Evolutionary conservation across 2,113 vertebrate species (phyloP).

Genomic region (Bos taurus): DNA sequence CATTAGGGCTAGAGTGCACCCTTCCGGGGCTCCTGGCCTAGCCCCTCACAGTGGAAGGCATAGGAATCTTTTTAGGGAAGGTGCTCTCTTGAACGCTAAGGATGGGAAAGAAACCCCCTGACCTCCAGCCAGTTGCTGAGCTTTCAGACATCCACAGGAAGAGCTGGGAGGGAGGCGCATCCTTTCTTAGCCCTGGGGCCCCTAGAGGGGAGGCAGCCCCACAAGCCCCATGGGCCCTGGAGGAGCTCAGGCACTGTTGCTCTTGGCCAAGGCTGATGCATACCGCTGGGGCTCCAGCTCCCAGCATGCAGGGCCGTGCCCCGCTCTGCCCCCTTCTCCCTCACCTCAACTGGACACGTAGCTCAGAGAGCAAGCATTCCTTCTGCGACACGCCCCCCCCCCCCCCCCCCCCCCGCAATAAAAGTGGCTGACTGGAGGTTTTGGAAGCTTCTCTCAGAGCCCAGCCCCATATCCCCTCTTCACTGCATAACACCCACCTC

Average conservation of each 20-base stretch:
- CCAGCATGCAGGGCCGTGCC: neutral
- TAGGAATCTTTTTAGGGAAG: neutral
- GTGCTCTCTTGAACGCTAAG: neutral
- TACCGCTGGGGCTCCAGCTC: neutral
- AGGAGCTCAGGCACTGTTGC: neutral
- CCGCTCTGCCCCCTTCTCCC: neutral
- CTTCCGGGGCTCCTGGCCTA: neutral
- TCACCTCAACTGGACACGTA: neutral
- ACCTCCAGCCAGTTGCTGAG: neutral
- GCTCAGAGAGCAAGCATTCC: neutral
- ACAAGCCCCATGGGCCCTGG: neutral
- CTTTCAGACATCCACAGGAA: neutral
- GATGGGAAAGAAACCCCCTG: neutral
- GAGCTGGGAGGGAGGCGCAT: neutral
- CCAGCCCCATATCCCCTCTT: neutral
- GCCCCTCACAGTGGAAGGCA: neutral
- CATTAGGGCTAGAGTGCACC: neutral
- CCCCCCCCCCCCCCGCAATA: too few species aligned
- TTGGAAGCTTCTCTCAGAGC: neutral
- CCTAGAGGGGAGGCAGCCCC: neutral
- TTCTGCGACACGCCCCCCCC: neutral
- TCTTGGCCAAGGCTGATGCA: neutral
- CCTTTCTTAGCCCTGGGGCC: neutral
- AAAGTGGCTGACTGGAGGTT: neutral
- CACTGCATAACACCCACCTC: neutral